Percentiles rank a stretch among this genome's conserved stretches.
These are phyloP conservation scores for Gouania willdenowi DNA, from an alignment of 2,797 vertebrate species.

Conservation along the genomic window DNA sequence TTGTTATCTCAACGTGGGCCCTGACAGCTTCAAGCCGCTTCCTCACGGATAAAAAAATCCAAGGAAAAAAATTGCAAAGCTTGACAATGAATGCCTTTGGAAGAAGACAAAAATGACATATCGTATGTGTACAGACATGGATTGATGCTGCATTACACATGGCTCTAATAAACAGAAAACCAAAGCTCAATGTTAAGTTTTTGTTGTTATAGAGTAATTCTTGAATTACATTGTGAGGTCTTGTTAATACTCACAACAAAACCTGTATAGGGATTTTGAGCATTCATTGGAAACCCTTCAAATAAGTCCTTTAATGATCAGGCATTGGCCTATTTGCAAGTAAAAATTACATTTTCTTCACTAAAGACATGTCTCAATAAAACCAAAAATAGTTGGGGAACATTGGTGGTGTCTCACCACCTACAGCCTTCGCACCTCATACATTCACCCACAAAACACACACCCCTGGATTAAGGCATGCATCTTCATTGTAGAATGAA, in stretches of 20 bases:
- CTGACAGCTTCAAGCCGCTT: conserved; percentile 85
- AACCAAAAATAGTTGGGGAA: too few species aligned
- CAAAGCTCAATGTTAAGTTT: conserved; percentile 43
- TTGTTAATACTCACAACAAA: conserved; percentile 42
- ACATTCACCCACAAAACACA: too few species aligned
- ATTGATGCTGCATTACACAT: conserved; percentile 50
- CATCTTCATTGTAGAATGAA: too few species aligned
- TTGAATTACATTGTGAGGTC: conserved; percentile 62
- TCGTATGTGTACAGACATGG: conserved; percentile 56
- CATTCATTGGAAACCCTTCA: too few species aligned
- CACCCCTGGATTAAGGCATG: too few species aligned
- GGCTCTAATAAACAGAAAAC: conserved; percentile 58
- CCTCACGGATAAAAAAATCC: conserved; percentile 35
- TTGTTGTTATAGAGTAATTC: conserved; percentile 49
- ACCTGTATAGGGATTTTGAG: too few species aligned
- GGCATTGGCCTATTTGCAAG: too few species aligned
- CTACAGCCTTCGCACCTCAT: too few species aligned
- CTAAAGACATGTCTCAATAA: too few species aligned
- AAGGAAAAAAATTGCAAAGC: conserved; percentile 51
- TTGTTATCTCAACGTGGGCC: conserved; percentile 81
- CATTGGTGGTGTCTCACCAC: too few species aligned
- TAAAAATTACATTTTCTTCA: too few species aligned
- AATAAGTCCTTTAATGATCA: too few species aligned
- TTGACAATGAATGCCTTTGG: conserved; percentile 50
- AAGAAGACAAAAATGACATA: conserved; percentile 61